Evolutionary conservation across 2,113 vertebrate genomes (phyloP).

Genomic region (Cathartes aura): DNA sequence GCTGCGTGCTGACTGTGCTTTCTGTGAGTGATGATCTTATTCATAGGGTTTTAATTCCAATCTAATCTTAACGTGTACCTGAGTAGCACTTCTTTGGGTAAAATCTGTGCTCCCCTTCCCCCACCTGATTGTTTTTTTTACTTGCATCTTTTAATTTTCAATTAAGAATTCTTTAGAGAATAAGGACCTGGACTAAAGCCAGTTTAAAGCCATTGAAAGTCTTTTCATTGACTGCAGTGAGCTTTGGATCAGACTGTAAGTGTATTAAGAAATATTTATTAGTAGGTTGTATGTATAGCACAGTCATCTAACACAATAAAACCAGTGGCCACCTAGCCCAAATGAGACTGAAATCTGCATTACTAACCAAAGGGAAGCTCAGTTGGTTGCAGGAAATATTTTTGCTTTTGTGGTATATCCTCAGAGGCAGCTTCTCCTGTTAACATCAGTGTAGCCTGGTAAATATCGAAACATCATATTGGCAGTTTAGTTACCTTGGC

Average conservation of each 20-base stretch:
- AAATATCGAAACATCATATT: not conserved
- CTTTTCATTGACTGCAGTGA: not conserved
- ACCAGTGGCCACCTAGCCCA: not conserved
- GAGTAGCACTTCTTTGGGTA: not conserved
- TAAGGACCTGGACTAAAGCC: not conserved
- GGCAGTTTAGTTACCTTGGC: not conserved
- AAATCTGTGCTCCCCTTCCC: not conserved
- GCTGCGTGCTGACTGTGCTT: not conserved
- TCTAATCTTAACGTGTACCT: not conserved
- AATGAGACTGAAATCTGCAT: not conserved
- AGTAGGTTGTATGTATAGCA: not conserved
- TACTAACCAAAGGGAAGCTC: not conserved
- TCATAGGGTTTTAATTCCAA: not conserved
- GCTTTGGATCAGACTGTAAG: not conserved
- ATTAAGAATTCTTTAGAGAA: not conserved
- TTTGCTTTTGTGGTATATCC: not conserved
- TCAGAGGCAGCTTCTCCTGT: not conserved
- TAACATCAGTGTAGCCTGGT: not conserved
- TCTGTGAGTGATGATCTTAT: not conserved
- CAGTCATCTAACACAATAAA: not conserved
- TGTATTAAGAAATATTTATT: not conserved
- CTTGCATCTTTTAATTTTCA: slow-evolving; percentile 20
- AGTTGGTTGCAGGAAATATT: not conserved
- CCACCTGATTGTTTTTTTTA: not conserved
- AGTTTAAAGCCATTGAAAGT: not conserved